A percentile compares a stretch with the other conserved stretches of the same genome.
Conservation (phyloP, 2,888 invertebrate species). For the Artemia sp. region DNA sequence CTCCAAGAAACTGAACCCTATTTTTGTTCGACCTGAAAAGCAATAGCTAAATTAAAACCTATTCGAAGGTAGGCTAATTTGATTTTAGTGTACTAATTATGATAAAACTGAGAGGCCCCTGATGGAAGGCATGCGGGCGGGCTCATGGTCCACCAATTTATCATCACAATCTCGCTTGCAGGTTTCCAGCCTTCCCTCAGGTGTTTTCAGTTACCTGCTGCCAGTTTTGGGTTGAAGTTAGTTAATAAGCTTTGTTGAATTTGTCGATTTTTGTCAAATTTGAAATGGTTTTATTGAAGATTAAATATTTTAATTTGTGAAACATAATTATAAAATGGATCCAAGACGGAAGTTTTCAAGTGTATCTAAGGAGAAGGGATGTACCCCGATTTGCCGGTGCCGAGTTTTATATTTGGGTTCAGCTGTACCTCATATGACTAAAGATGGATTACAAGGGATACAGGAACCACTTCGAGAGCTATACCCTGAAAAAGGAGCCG, state of each 20-base stretch:
- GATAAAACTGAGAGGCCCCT: no score
- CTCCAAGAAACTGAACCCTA: no score
- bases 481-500: conserved; percentile 83
- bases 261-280: no score
- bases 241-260: no score
- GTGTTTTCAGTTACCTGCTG: background rate
- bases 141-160: conserved; percentile 1
- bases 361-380: conserved; percentile 34
- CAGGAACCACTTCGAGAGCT: conserved; percentile 90
- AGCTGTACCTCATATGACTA: conserved; percentile 88
- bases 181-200: background rate
- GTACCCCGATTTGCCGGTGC: conserved; percentile 89
- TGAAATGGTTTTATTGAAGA: no score
- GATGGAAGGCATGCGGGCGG: background rate
- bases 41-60: no score
- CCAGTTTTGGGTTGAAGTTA: no score
- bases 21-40: no score
- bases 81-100: no score
- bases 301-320: no score
- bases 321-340: background rate
- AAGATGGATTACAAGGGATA: conserved; percentile 90
- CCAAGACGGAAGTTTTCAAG: background rate
- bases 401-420: conserved; percentile 90
- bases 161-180: background rate
- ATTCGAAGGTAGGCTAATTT: no score